These are phyloP conservation scores for Gryllus bimaculatus DNA, from an alignment of 1,140 invertebrate genomes.

Conservation along the genomic window DNA sequence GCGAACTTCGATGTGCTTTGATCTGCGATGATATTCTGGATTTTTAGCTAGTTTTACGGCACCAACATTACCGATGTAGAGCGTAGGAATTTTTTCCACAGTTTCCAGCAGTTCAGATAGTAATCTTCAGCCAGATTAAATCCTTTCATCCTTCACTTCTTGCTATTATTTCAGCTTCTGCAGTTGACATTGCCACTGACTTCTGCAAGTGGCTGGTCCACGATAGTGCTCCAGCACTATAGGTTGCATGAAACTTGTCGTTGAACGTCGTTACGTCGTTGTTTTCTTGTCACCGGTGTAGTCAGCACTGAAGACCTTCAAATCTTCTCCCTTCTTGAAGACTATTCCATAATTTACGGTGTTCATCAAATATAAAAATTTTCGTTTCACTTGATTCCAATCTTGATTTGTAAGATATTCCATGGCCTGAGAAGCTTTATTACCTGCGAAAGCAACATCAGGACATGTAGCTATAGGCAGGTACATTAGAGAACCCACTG, in stretches of 20 bases:
- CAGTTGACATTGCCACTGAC: slow-evolving; percentile 31
- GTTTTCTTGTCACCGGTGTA: slow-evolving; percentile 19
- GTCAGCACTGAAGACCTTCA: slow-evolving; percentile 23
- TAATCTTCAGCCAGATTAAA: slow-evolving; percentile 30
- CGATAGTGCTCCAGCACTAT: slow-evolving; percentile 27
- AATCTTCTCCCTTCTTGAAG: background rate
- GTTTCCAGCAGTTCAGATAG: background rate
- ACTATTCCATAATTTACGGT: slow-evolving; percentile 26
- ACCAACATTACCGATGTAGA: slow-evolving; percentile 33
- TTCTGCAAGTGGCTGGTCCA: slow-evolving; percentile 34
- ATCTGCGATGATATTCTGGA: slow-evolving; percentile 30
- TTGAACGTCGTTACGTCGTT: slow-evolving; percentile 10
- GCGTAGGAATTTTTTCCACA: slow-evolving; percentile 11
- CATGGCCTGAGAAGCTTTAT: slow-evolving; percentile 25
- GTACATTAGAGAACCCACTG: slow-evolving; percentile 32
- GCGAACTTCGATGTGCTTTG: slow-evolving; percentile 32
- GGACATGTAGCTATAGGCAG: slow-evolving; percentile 30
- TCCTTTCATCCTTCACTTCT: slow-evolving; percentile 33
- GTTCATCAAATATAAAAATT: slow-evolving; percentile 35
- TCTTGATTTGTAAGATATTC: slow-evolving; percentile 27
- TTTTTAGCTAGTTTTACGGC: slow-evolving; percentile 34
- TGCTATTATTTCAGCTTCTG: slow-evolving; percentile 38
- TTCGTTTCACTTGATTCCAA: slow-evolving; percentile 31
- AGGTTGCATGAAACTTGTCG: slow-evolving; percentile 27
- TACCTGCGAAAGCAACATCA: slow-evolving; percentile 33